A percentile compares a stretch with the other conserved stretches of the same genome.
Evolutionary conservation across 2,113 vertebrate genomes (phyloP).

Genomic region (Peromyscus maniculatus): DNA sequence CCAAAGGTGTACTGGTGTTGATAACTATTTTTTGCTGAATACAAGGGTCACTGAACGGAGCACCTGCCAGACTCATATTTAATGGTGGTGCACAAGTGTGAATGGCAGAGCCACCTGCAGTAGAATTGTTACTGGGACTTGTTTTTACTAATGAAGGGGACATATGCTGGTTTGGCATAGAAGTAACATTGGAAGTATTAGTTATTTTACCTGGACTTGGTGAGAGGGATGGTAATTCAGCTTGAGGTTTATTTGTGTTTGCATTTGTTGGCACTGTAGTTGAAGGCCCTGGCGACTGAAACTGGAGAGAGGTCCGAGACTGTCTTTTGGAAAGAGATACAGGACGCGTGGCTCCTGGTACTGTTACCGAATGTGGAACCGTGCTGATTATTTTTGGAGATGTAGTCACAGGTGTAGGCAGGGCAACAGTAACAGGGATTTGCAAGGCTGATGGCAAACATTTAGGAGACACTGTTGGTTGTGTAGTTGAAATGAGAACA

Average conservation of each 20-base stretch:
- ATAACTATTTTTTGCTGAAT: constrained; percentile 96
- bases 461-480: constrained; percentile 84
- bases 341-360: constrained; percentile 76
- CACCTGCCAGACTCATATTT: constrained; percentile 77
- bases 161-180: constrained; percentile 83
- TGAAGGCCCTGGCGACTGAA: constrained; percentile 84
- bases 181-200: constrained; percentile 79
- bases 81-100: constrained; percentile 80
- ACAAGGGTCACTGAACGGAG: constrained; percentile 86
- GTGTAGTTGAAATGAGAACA: constrained; percentile 89
- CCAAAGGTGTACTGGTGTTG: constrained; percentile 93
- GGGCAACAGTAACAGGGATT: constrained; percentile 86
- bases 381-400: constrained; percentile 80
- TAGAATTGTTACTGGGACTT: constrained; percentile 71
- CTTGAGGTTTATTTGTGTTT: constrained; percentile 83
- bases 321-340: constrained; percentile 85
- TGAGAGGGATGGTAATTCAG: constrained; percentile 74
- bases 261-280: constrained; percentile 83
- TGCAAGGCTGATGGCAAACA: constrained; percentile 86
- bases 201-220: constrained; percentile 81
- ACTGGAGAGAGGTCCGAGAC: constrained; percentile 80
- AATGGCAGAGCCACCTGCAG: constrained; percentile 71
- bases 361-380: constrained; percentile 80
- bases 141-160: constrained; percentile 83
- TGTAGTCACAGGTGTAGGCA: constrained; percentile 80